Evolutionary conservation across 2,113 vertebrate species (phyloP), one percentile per base, ranked within the genome.

Genomic region (Dicentrarchus labrax): DNA sequence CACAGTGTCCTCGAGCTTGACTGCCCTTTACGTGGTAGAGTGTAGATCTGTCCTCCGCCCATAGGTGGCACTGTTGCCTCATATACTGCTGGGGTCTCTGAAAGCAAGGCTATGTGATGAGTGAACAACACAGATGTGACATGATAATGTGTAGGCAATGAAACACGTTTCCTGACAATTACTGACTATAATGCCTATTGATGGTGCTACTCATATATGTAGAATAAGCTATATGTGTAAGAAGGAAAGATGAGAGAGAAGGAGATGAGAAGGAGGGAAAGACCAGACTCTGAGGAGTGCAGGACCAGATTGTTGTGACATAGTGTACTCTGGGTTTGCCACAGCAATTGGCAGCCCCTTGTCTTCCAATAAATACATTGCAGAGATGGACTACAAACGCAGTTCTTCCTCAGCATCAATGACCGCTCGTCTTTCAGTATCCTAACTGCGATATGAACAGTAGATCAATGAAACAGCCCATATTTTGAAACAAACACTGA

Each of bases 31-130:
- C 0, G 8, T 30, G 16, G 22, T 54, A 60, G 3, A 5, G n/a
- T 80, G 80, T 30, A 76, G 48, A 1, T 82, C 66, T 45, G 9
- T 22, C 10, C 2, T 47, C 50, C 0, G 38, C 92, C 94, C 5
- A n/a, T 92, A 94, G 95, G 90, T 93, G 95, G 68, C 94, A 94
- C 93, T 96, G 90, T 95, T 93, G 92, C 76, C 86, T 88, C 89
- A 81, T 19, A 47, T 39, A 83, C 80, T 38, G 56, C 17, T 41
- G n/a, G 15, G 69, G 43, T 22, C 51, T 68, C 24, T 72, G 65
- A 22, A 54, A 56, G 41, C 59, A 54, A 72, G 61, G 73, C 72
- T 78, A 61, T 30, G 54, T 61, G 74, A 78, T 61, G 68, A 77
- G 72, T 82, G 78, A 76, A 56, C 56, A 85, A 73, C 73, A 78